Conservation (phyloP, 2,113 vertebrate species). For the Orientallactaga bullata region DNA sequence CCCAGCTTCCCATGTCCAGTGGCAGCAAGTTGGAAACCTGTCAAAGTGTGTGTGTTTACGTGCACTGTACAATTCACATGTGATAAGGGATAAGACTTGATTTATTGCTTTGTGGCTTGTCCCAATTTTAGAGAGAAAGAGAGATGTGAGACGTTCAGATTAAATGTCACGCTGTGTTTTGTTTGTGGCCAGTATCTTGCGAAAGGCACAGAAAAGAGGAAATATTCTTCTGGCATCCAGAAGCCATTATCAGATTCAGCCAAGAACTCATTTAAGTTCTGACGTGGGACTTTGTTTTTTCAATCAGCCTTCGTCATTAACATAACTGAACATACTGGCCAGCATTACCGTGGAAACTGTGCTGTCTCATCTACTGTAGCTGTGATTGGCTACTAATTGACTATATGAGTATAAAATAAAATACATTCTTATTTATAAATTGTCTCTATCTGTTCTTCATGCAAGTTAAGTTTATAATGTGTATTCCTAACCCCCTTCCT, state of each 20-base stretch:
- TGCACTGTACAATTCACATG: not conserved
- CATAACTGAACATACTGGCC: not conserved
- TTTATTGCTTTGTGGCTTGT: not conserved
- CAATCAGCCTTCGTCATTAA: not conserved
- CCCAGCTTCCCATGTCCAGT: not conserved
- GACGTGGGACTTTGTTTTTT: not conserved
- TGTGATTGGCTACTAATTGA: not conserved
- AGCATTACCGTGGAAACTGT: not conserved
- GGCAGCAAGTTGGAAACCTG: not conserved
- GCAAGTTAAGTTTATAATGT: not conserved
- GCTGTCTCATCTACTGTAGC: not conserved
- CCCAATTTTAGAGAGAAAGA: not conserved
- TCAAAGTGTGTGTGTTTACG: not conserved
- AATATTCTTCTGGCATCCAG: not conserved
- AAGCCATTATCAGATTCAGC: not conserved
- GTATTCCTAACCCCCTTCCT: not conserved
- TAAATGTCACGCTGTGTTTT: not conserved
- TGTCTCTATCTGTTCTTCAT: not conserved
- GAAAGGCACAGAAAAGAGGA: not conserved
- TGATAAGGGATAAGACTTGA: not conserved
- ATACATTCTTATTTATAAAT: slow-evolving; percentile 12
- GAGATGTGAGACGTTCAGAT: not conserved
- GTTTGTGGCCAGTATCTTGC: not conserved
- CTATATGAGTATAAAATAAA: not conserved
- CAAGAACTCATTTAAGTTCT: not conserved